These are phyloP conservation scores for Sciurus vulgaris DNA, from an alignment of 2,797 vertebrate species.

Conservation along the genomic window DNA sequence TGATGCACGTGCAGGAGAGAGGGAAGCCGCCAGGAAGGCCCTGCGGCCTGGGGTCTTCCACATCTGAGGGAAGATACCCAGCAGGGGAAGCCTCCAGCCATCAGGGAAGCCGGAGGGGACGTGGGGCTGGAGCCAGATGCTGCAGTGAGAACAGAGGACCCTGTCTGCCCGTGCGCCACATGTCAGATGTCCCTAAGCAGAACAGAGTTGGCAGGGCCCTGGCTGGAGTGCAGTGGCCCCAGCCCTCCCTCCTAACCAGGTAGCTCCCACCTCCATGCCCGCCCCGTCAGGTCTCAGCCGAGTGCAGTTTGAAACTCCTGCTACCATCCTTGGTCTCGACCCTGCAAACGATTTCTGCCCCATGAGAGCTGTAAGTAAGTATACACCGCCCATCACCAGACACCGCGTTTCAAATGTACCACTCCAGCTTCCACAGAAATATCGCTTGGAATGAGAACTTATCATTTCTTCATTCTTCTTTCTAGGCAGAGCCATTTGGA, in stretches of 20 bases:
- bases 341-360: neutral
- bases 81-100: too few species aligned
- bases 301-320: neutral
- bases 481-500: neutral
- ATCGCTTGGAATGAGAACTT: neutral
- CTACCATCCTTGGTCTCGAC: neutral
- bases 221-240: neutral
- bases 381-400: too few species aligned
- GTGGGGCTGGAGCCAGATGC: too few species aligned
- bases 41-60: too few species aligned
- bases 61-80: neutral
- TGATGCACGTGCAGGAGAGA: neutral
- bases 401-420: neutral
- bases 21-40: neutral
- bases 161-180: accelerated
- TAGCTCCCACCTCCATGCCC: too few species aligned
- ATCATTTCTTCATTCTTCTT: neutral
- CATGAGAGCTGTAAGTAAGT: neutral
- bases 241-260: neutral
- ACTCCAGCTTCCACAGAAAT: neutral
- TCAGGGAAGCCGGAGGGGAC: neutral
- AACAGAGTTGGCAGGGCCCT: neutral
- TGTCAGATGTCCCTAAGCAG: neutral
- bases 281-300: accelerated
- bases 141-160: accelerated